Base-by-base conservation (phyloP, 2,888 invertebrate genomes). In the Erebia ligea region DNA sequence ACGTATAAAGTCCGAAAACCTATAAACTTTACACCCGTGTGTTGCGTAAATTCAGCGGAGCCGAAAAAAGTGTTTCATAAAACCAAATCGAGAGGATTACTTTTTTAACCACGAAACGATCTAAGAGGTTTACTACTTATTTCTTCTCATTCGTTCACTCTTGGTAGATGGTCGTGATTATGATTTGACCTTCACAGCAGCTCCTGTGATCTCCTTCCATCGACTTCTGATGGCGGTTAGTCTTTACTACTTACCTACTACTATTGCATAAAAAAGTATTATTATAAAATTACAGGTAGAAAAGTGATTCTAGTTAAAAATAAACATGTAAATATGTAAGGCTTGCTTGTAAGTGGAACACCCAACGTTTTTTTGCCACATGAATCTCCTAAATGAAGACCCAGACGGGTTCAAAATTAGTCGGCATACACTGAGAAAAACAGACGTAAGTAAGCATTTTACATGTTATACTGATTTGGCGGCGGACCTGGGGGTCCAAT, bases 1-100 rank as follows among this genome's bases (percentile, higher is more conserved):
- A 74, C 84, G 85, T 81, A 87, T 90, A 87, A 88, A 85, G 80
- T 78, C 82, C 82, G 78, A 86, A 86, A 85, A 84, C 82, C 80
- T 84, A 86, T 91, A 90, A 91, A 91, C 82, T 89, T 90, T 89
- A 90, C 81, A 85, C 84, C 81, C 83, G 80, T 87, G 81, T 86
- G 85, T 87, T 86, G 84, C 83, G 89, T 91, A 90, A 91, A 91
- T 86, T 71, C 68, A 72, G 66, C 59, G 58, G 68, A 54, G 67
- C 65, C 68, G 72, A 65, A 69, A 69, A 64, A 71, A 72, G 70
- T 62, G 17, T 42, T 67, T 75, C 68, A 73, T 75, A 73, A 73
- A 75, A 76, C n/a, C 58, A 13, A 25, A 57, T 48, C 15, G 66
- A 45, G 66, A 58, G 45, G 21, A 54, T 48, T 58, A 48, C 21